phyloP scores from a whole-genome alignment of 2,888 invertebrate genomes.

The Rambutsinella grinnellia region DNA sequence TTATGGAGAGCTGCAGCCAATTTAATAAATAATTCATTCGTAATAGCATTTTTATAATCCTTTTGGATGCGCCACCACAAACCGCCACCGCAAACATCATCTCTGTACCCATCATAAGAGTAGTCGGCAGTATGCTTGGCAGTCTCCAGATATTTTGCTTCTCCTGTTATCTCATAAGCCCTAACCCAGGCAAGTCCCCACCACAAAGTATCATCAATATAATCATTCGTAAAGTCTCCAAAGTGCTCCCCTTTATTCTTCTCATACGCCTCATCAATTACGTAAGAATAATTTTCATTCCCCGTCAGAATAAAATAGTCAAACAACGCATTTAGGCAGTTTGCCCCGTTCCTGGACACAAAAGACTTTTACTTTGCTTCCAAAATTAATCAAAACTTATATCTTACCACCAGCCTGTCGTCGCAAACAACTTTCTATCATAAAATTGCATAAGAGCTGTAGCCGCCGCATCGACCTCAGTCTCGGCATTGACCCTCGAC shows the following conservation, averaged over 20 bases:
- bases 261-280: conserved; percentile 60
- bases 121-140: conserved; percentile 60
- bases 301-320: conserved; percentile 58
- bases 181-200: conserved; percentile 63
- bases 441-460: conserved; percentile 63
- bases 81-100: conserved; percentile 63
- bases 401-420: conserved; percentile 62
- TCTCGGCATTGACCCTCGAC: conserved; percentile 38
- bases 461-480: conserved; percentile 57
- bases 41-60: conserved; percentile 64
- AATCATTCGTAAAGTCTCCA: conserved; percentile 61
- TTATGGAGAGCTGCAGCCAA: conserved; percentile 59
- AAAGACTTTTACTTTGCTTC: too few species aligned
- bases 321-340: conserved; percentile 60
- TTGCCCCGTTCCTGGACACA: conserved; percentile 59
- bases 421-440: conserved; percentile 42
- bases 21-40: conserved; percentile 62
- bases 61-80: conserved; percentile 60
- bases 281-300: conserved; percentile 43
- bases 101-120: conserved; percentile 55
- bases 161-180: conserved; percentile 61
- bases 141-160: conserved; percentile 61
- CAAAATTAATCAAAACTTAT: conserved; percentile 25
- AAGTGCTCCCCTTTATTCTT: conserved; percentile 55
- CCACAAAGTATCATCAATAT: conserved; percentile 58